Conservation (phyloP, 2,113 vertebrate species). For the Alethe castanea region DNA sequence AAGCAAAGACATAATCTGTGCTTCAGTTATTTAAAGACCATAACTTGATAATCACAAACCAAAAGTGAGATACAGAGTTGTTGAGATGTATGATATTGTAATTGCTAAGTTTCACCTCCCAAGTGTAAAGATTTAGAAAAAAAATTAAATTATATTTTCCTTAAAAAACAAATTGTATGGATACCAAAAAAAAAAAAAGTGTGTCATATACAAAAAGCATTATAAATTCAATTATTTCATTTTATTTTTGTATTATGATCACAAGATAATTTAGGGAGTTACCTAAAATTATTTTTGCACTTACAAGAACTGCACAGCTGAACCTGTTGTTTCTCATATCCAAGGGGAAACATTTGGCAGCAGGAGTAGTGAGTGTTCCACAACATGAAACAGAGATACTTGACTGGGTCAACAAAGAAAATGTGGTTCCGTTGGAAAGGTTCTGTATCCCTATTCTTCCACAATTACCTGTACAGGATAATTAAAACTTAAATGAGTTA, state of each 20-base stretch:
- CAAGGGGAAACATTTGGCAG: neutral
- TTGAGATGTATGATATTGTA: neutral
- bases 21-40: neutral
- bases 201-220: neutral
- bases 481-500: neutral
- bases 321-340: neutral
- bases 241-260: neutral
- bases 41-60: neutral
- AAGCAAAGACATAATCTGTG: neutral
- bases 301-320: neutral
- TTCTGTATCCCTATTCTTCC: neutral
- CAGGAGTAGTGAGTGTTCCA: neutral
- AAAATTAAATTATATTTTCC: neutral
- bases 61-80: neutral
- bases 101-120: neutral
- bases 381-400: neutral
- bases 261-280: neutral
- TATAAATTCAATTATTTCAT: neutral
- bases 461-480: neutral
- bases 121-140: neutral
- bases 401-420: neutral
- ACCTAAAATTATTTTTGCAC: neutral
- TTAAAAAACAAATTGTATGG: neutral
- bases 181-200: neutral
- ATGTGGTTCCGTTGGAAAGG: accelerated